Evolutionary conservation across 1,140 invertebrate species (phyloP).

Genomic region (honey bee (Apis mellifera)): DNA sequence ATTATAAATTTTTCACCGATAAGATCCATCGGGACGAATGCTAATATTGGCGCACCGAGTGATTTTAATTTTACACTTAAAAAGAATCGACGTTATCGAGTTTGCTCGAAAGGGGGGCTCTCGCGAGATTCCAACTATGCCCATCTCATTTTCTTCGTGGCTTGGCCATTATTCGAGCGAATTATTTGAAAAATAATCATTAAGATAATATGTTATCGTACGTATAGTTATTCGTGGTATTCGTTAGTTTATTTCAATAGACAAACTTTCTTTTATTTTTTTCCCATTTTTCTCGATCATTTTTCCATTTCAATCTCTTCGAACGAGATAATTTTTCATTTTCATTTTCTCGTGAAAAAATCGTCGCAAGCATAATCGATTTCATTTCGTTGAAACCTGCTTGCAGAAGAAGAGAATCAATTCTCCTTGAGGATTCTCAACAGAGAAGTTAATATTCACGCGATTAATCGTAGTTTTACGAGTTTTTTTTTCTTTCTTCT

Average conservation of each 20-base stretch:
- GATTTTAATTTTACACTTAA: conserved; percentile 64
- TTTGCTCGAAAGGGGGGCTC: conserved; percentile 41
- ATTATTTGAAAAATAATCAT: too few species aligned
- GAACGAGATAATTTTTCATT: too few species aligned
- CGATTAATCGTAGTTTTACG: background rate
- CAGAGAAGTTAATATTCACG: background rate
- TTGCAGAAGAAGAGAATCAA: background rate
- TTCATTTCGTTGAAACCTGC: background rate
- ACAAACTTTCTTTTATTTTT: background rate
- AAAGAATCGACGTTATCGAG: conserved; percentile 54
- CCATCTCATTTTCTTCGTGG: conserved; percentile 23
- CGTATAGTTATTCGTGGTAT: too few species aligned
- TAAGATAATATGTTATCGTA: too few species aligned
- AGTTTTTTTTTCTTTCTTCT: background rate
- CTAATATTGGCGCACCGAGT: conserved; percentile 53
- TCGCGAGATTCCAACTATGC: conserved; percentile 25
- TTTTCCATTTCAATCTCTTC: too few species aligned
- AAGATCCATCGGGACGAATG: conserved; percentile 29
- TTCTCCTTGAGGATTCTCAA: conserved; percentile 1
- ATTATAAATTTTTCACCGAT: conserved; percentile 48
- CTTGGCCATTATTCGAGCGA: too few species aligned
- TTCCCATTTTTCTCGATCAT: too few species aligned
- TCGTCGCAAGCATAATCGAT: conserved; percentile 3
- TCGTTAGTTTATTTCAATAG: too few species aligned
- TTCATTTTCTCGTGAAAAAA: conserved; percentile 9